Evolutionary conservation across 1,140 invertebrate species (phyloP), one percentile per base, ranked within the genome.

Genomic region (Heliothis subflexa): DNA sequence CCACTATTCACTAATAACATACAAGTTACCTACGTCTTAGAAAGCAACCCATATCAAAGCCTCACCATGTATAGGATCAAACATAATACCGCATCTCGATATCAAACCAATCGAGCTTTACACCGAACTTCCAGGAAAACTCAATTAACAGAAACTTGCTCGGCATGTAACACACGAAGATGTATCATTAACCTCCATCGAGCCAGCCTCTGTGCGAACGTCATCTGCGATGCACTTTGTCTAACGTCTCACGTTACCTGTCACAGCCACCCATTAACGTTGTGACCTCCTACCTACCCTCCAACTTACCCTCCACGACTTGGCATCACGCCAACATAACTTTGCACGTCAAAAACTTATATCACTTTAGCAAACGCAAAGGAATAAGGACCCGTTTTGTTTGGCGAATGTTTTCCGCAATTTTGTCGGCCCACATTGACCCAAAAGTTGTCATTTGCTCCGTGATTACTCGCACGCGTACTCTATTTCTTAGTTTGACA

Each of bases 191-290:
- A 89, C 88, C 85, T 86, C 83, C 82, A 86, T 88, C 83, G 85
- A 84, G 82, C 74, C 33, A 40, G 79, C 83, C 28, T 47, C 78
- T 82, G 71, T 83, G 79, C 82, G 82, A 85, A 90, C 88, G 89
- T 92, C 91, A 91, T 90, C 85, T 90, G 84, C 87, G 89, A 89
- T 94, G 93, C 93, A 94, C 91, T 94, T 93, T 93, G 91, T 91
- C 88, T 90, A 82, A 78, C 84, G 81, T 92, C 89, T 93, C 93
- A 83, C 84, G 85, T 93, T 93, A 94, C 91, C 91, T 94, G 93
- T 92, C 91, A 91, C 87, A 79, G 83, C 64, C 89, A 91, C 83
- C 92, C 91, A 94, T 94, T 94, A 94, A 89, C 83, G 85, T 78
- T 49, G 55, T 93, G 90, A 94, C 93, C 90, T 91, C 88, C 88